phyloP scores from a whole-genome alignment of 2,888 invertebrate genomes.

The Parascotia fuliginaria region DNA sequence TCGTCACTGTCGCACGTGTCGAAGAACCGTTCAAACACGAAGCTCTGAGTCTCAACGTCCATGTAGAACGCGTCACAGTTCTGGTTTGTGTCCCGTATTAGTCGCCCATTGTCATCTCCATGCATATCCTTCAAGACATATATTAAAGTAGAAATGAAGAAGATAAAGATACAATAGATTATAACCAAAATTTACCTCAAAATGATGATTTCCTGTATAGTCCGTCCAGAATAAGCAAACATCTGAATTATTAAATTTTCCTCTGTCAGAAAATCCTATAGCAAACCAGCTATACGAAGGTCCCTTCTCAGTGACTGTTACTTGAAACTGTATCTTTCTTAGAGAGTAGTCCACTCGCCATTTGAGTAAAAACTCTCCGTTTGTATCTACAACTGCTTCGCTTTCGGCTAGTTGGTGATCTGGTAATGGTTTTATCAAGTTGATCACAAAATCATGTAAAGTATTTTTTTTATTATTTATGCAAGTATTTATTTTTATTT shows the following conservation, averaged over 20 bases:
- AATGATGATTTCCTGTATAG: constrained; percentile 86
- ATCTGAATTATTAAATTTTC: constrained; percentile 90
- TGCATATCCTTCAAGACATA: constrained; percentile 89
- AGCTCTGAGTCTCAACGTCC: constrained; percentile 87
- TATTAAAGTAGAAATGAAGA: too few species aligned
- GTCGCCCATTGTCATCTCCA: constrained; percentile 88
- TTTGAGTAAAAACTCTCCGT: constrained; percentile 69
- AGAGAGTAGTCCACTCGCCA: constrained; percentile 72
- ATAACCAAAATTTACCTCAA: constrained; percentile 62
- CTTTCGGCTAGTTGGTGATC: constrained; percentile 65
- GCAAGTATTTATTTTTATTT: too few species aligned
- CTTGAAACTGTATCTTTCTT: constrained; percentile 75
- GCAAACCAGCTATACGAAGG: constrained; percentile 90
- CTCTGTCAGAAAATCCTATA: constrained; percentile 94
- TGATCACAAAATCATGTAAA: too few species aligned
- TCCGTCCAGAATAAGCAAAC: constrained; percentile 93
- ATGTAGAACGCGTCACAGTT: constrained; percentile 88
- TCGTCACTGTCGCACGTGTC: constrained; percentile 96
- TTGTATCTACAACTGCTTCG: constrained; percentile 73
- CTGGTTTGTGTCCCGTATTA: constrained; percentile 89
- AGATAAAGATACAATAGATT: too few species aligned
- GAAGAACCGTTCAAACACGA: constrained; percentile 91
- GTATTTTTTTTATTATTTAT: too few species aligned
- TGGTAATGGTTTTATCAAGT: too few species aligned
- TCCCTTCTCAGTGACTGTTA: constrained; percentile 77